Evolutionary conservation across 2,888 invertebrate genomes (phyloP), one percentile per base, ranked within the genome.

Genomic region (Zaprionus bogoriensis): DNA sequence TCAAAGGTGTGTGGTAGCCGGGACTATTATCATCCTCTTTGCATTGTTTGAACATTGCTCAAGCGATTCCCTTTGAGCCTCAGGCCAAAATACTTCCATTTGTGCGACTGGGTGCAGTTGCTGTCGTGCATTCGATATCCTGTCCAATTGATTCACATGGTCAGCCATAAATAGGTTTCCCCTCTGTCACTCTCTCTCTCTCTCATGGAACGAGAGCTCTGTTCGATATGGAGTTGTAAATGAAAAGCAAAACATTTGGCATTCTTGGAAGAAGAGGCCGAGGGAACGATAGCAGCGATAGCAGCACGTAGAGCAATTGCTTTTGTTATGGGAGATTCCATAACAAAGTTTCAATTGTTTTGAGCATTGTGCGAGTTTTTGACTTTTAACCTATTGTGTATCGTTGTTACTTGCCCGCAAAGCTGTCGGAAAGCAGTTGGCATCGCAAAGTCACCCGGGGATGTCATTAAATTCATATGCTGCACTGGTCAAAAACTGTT

Each of bases 391-490:
- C 66, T 60, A 36, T 46, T 32, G 32, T 36, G 32, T 17, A 36
- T 32, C 14, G 32, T 36, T 27, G 17, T 36, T 36, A 2, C 59
- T 62, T 57, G 36, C 20, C 14, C 17, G 17, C 23, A 39, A 12
- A 46, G 30, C 44, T 39, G 50, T 32, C 41, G 53, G n/a, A 7
- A 6, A 17, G 30, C 14, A 12, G 30, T 14, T 14, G 6, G 30
- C 17, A 23, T 3, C 48, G 20, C 28, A 54, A 38, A 61, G 46
- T 47, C 39, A 12, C 3, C 23, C 48, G 20, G 46, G 65, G 51
- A 52, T 61, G 65, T 80, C 78, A 84, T 80, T 80, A 80, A 80
- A 80, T 64, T 87, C 87, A 87, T 84, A 80, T 84, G 79, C 50
- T 80, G 67, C 70, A 54, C 27, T 77, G 74, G 66, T 67, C 79